Evolutionary conservation across 1,140 invertebrate species (phyloP), one percentile per base, ranked within the genome.

Genomic region (Heliothis virescens): DNA sequence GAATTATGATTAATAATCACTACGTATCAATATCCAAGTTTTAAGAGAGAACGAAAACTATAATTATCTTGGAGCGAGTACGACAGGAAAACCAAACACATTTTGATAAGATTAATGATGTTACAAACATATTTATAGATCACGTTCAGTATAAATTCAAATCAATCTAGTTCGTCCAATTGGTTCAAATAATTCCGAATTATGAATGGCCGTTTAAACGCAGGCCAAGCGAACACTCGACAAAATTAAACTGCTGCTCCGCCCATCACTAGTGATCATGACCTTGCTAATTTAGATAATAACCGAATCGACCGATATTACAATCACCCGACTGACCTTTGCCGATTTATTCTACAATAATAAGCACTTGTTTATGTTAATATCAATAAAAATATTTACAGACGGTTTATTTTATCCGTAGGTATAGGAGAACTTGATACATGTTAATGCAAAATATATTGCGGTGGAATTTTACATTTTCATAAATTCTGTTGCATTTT

Each of bases 211-310:
- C 16, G 48, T 67, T 67, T 16, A 5, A 16, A 16, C 3, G 16
- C 10, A 1, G 47, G 41, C 41, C 34, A 13, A 29, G 0, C 57
- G 13, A 57, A 18, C 34, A n/a, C 11, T 65, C n/a, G 16, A 47
- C n/a, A 47, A 18, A 65, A 47, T 65, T 60, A 21, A n/a, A 47
- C 47, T 48, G n/a, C n/a, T 47, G 47, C 11, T 47, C 18, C 12
- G 63, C 16, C 7, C 63, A 67, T 21, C 63, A 65, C 63, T 48
- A 67, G 41, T 67, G 63, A 67, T 67, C 63, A 67, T 67, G 63
- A 67, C 63, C 63, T 67, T 67, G 41, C 34, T 62, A 26, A 29
- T 34, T 62, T 62, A 2, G 9, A 48, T 47, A 67, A 67, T 48
- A 21, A 48, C 34, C 18, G n/a, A 16, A 15, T 47, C n/a, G 55